phyloP scores from a whole-genome alignment of 2,797 vertebrate species.

The Lacerta bilineata region DNA sequence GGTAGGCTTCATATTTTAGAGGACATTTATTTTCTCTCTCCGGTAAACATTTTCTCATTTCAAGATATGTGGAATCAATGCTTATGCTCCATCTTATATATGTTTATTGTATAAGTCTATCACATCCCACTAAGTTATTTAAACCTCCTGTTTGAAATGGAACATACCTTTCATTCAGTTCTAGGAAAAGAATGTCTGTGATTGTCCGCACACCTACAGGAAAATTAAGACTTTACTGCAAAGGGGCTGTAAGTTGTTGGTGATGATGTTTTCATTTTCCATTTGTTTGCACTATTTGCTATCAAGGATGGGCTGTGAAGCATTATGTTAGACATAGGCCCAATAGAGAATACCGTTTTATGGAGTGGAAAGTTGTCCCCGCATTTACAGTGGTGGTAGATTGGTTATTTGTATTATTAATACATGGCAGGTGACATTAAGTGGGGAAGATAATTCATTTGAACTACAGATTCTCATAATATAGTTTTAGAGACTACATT shows the following conservation, averaged over 20 bases:
- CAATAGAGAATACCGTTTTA: background rate
- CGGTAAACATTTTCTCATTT: background rate
- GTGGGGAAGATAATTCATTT: no score
- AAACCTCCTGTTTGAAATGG: background rate
- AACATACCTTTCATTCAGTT: conserved; percentile 80
- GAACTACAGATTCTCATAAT: no score
- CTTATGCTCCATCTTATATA: background rate
- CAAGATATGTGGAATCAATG: background rate
- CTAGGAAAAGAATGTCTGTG: conserved; percentile 98
- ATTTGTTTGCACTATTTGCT: conserved; percentile 54
- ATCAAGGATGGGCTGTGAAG: conserved; percentile 56
- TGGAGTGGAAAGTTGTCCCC: background rate
- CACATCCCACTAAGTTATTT: background rate
- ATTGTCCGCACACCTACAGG: conserved; percentile 97
- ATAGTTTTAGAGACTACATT: no score
- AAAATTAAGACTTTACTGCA: conserved; percentile 98
- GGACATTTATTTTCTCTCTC: background rate
- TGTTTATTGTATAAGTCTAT: background rate
- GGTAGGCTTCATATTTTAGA: background rate
- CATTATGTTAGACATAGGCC: conserved; percentile 22
- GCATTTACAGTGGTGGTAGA: background rate
- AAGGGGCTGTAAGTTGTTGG: conserved; percentile 94
- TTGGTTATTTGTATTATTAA: background rate
- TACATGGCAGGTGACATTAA: background rate
- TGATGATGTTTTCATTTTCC: conserved; percentile 50